These are phyloP conservation scores for Cantharis nigra DNA, from an alignment of 2,888 invertebrate species.

Conservation along the genomic window DNA sequence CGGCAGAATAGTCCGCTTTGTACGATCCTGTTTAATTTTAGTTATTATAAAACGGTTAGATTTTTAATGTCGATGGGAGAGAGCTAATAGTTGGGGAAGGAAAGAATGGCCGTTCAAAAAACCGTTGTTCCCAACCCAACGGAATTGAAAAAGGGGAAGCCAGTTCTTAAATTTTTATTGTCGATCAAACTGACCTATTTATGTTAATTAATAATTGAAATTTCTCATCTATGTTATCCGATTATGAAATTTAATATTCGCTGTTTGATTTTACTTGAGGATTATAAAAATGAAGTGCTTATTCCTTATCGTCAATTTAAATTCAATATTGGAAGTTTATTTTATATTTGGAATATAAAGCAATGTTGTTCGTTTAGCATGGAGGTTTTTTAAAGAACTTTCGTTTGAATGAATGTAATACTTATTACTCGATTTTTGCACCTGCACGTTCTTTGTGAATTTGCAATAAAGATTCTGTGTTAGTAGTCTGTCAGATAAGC, in stretches of 20 bases:
- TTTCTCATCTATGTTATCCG: not conserved
- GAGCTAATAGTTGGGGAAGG: not conserved
- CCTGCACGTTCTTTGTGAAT: conserved; percentile 17
- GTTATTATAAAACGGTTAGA: not conserved
- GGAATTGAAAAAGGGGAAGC: not conserved
- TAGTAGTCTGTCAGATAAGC: conserved; percentile 28
- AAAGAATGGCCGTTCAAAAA: not conserved
- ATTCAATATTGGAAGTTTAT: not conserved
- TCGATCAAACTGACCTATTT: not conserved
- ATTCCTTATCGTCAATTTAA: not conserved
- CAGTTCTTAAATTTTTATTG: not conserved
- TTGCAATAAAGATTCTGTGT: conserved; percentile 26
- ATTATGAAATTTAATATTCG: not conserved
- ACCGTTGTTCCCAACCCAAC: not conserved
- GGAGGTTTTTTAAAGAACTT: not conserved
- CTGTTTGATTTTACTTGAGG: not conserved
- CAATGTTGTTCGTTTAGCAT: not conserved
- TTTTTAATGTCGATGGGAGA: not conserved
- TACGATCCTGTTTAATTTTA: not conserved
- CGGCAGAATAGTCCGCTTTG: not conserved
- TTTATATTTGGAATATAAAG: not conserved
- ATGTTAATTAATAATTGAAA: not conserved
- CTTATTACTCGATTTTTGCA: conserved; percentile 6
- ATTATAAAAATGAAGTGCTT: not conserved
- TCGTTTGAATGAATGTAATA: conserved; percentile 1